Base-by-base conservation (phyloP, 2,113 vertebrate species). In the Anguilla japonica region DNA sequence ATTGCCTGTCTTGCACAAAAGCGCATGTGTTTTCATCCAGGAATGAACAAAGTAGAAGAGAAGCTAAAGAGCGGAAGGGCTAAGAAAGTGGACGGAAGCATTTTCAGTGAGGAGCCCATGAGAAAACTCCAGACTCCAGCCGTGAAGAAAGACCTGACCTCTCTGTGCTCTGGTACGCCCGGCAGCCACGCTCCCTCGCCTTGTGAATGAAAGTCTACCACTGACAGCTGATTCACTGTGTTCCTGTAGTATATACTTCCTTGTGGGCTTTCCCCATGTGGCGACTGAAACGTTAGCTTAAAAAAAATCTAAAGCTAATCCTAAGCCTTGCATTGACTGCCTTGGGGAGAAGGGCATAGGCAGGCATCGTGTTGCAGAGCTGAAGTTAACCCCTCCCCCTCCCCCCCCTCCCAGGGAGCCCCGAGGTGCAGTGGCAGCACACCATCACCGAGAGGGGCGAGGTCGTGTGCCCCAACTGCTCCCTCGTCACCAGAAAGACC, bases 41-140 rank as follows among this genome's bases (percentile, higher is more conserved):
- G 98, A 82, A 96, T 99, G 81, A 97, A 95, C 86, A 99, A 99
- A 92, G 96, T 96, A 3, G 98, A 99, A 89, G 98, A 99, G 91
- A 99, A 98, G 87, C 95, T 97, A 0, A 98, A 98, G 90, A 95
- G 95, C 11, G 95, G 97, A 41, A 96, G 97, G 41, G 94, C 91
- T 41, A 97, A 98, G 94, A 97, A 96, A 91, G 18, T 95, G 87
- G 97, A 97, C 82, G 96, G 93, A 13, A 92, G 60, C 84, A 82
- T 87, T 29, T 92, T 91, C 89, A 87, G 43, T 0, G 97, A 99
- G 41, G 97, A 98, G 0, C 85, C 94, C 81, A 96, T 96, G 87
- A 98, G 95, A 91, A 97, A 96, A 89, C 92, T 88, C 84, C 84
- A 56, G 0, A 93, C 90, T 79, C 91, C 90, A 14, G 84, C 91